These are phyloP conservation scores for Gambusia affinis DNA, from an alignment of 2,113 vertebrate genomes.

Conservation along the genomic window DNA sequence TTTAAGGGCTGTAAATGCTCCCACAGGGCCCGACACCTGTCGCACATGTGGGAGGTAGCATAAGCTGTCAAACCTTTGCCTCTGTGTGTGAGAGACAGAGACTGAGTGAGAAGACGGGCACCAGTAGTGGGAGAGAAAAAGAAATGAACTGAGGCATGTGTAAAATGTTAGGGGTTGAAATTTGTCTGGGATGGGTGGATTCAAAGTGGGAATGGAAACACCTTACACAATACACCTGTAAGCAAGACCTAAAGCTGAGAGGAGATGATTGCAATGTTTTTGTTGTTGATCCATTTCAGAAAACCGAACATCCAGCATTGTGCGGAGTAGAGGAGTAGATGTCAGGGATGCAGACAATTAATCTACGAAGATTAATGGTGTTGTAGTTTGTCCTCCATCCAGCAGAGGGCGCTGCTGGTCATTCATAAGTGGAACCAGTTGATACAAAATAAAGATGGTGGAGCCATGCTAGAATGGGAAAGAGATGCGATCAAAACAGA, in stretches of 20 bases:
- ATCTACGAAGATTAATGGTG: too few species aligned
- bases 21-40: slow-evolving; percentile 80
- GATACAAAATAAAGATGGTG: too few species aligned
- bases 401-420: too few species aligned
- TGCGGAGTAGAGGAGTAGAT: too few species aligned
- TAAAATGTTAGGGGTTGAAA: slow-evolving; percentile 66
- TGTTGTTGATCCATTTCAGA: too few species aligned
- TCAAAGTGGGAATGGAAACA: slow-evolving; percentile 49
- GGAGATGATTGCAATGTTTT: too few species aligned
- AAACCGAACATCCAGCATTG: too few species aligned
- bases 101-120: slow-evolving; percentile 52
- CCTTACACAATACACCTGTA: slow-evolving; percentile 83
- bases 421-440: too few species aligned
- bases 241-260: slow-evolving; percentile 32
- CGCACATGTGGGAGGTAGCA: slow-evolving; percentile 81
- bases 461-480: too few species aligned
- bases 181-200: slow-evolving; percentile 53
- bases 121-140: slow-evolving; percentile 37
- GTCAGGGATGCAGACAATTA: too few species aligned
- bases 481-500: too few species aligned
- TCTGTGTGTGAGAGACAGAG: slow-evolving; percentile 18
- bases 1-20: slow-evolving; percentile 75
- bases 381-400: too few species aligned
- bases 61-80: slow-evolving; percentile 62
- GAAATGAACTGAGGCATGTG: slow-evolving; percentile 60